Percentiles rank a stretch among this genome's conserved stretches.
phyloP scores from a whole-genome alignment of 2,797 vertebrate genomes.

The Poecilia velifera region DNA sequence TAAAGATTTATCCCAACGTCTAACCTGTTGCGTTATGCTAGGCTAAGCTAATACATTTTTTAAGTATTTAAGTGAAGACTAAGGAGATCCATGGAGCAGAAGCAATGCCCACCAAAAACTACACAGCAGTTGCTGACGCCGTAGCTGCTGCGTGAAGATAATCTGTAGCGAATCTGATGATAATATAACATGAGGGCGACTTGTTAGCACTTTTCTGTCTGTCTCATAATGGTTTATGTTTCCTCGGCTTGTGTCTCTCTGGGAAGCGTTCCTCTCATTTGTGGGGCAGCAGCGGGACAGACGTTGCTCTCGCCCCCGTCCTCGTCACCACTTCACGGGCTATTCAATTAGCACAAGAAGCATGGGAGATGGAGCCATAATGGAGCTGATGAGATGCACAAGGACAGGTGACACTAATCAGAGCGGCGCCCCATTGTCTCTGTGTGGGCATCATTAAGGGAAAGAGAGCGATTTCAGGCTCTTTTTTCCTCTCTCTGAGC shows the following conservation, averaged over 20 bases:
- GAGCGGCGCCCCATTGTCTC: conserved; percentile 76
- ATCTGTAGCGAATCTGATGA: conserved; percentile 25
- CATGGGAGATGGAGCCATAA: conserved; percentile 74
- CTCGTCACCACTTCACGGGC: conserved; percentile 76
- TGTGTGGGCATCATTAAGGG: conserved; percentile 74
- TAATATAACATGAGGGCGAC: conserved; percentile 50
- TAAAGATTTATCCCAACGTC: background rate
- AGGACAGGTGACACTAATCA: conserved; percentile 83
- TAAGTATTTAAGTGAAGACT: too few species aligned
- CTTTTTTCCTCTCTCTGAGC: conserved; percentile 31
- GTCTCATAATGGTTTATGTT: conserved; percentile 57
- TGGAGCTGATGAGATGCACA: conserved; percentile 81
- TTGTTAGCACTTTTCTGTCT: conserved; percentile 47
- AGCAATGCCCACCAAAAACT: background rate
- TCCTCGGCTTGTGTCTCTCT: conserved; percentile 45
- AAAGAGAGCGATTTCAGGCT: conserved; percentile 60
- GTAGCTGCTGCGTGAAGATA: conserved; percentile 25
- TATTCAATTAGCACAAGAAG: conserved; percentile 79
- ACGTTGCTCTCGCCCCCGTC: conserved; percentile 65
- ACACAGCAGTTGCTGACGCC: conserved; percentile 17
- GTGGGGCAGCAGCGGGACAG: conserved; percentile 63
- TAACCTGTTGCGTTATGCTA: background rate
- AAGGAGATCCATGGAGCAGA: background rate
- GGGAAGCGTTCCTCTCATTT: conserved; percentile 64
- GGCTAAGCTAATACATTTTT: background rate